Base-by-base conservation (phyloP, 2,797 vertebrate species). In the Allobates femoralis region DNA sequence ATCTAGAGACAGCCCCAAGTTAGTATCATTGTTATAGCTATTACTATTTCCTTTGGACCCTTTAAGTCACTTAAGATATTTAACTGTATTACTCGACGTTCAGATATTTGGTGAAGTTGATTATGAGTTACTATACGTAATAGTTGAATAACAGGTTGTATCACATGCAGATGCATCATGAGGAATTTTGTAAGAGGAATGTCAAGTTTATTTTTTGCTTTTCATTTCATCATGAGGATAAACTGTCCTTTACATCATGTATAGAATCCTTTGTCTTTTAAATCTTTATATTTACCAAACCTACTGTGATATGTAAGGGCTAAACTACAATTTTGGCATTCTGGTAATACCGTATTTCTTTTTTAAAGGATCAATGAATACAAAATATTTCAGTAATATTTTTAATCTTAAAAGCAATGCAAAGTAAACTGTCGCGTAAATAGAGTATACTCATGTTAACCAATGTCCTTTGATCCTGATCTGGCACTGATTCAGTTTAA, bases 121-220 rank as follows among this genome's bases (percentile, higher is more conserved):
- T 56, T 32, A 12, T 32, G 2, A 32, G 12, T 77, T 77, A 46
- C 3, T 46, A 8, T 46, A 58, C n/a, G 53, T 58, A 58, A 78
- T 58, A 56, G 19, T 34, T 34, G 76, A 78, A 37, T n/a, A 73
- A 46, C 76, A 78, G 76, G 76, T 78, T 78, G 21, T 58, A 78
- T 78, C 3, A 32, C 76, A 23, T 18, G 28, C 28, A 34, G 2
- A 32, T 14, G 55, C 30, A 34, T 23, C 53, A 37, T 58, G 14
- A 23, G 23, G 21, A 78, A 78, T n/a, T 46, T 46, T 46, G 32
- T n/a, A 12, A 58, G 26, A 56, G 28, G 75, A 77, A 56, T 56
- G n/a, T 76, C 26, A 55, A 56, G 53, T 78, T 34, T 58, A 78
- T 56, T 78, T 76, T 56, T 58, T 34, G 51, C 34, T 58, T 34